These are phyloP conservation scores for Turnix velox DNA, from an alignment of 2,113 vertebrate species.

Conservation along the genomic window DNA sequence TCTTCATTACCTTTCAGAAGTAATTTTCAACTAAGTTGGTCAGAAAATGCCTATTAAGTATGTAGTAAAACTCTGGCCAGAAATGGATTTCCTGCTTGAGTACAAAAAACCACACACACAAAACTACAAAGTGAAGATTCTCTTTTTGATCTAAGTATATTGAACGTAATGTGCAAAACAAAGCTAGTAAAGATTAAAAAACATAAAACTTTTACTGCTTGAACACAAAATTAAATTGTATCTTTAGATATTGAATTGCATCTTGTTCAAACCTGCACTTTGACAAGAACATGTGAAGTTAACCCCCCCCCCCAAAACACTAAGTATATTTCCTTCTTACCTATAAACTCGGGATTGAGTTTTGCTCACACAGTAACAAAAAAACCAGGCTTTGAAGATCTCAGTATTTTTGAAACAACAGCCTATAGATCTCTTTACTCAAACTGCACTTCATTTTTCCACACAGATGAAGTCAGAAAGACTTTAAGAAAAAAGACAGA, in stretches of 20 bases:
- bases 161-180: background rate
- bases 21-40: background rate
- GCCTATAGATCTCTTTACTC: fast-evolving
- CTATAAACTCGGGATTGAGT: background rate
- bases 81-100: background rate
- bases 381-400: background rate
- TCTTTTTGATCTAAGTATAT: background rate
- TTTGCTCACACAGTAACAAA: background rate
- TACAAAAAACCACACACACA: background rate
- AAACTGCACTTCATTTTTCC: background rate
- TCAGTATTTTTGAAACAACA: fast-evolving
- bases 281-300: background rate
- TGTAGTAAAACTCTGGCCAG: background rate
- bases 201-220: background rate
- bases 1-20: background rate
- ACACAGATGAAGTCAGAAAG: background rate
- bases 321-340: background rate
- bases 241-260: background rate
- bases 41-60: background rate
- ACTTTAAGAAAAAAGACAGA: background rate
- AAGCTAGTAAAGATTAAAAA: background rate
- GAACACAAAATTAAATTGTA: background rate
- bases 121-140: background rate
- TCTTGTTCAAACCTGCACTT: background rate
- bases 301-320: fast-evolving